Base-by-base conservation (phyloP, 1,140 invertebrate genomes). In the Pinna nobilis region DNA sequence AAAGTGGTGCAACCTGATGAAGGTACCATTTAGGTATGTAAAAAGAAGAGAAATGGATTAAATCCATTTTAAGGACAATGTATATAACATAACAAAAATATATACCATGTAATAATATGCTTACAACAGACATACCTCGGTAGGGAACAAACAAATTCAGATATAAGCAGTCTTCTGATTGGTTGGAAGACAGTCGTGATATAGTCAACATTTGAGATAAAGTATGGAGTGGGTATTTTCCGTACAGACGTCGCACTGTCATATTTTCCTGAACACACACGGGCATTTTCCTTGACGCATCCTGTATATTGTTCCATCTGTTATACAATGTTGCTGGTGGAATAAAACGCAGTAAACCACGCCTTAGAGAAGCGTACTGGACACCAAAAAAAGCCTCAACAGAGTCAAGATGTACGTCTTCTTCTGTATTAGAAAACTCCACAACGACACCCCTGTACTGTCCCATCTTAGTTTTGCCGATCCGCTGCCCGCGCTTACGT, bases 111-210 rank as follows among this genome's bases (percentile, higher is more conserved):
- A 35, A 15, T 11, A 35, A 55, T 5, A 0, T 32, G 6, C 30
- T 53, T 35, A 15, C 0, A 35, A 32, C 25, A 25, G 30, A 35
- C 55, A n/a, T 59, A 59, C 55, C 55, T 59, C 37, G 33, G 23
- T 59, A 25, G 1, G 55, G 55, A 59, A 59, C 13, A 59, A 35
- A 33, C 20, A 59, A 20, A 35, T 59, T 59, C 9, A 25, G 55
- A 33, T 35, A 59, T 18, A 59, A 33, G 37, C 55, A 59, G 13
- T 59, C 55, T 20, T 59, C 55, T 13, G 33, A 15, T 33, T 59
- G 55, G 3, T 13, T 9, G 5, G 15, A n/a, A 3, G 28, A 1
- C 23, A 35, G 30, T 35, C 37, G 33, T 15, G 50, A 20, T 13
- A 53, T 15, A 23, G 20, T 20, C 5, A 53, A 1, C 25, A 20